Base-by-base conservation (phyloP, 2,888 invertebrate species). In the Gymnosoma rotundatum region DNA sequence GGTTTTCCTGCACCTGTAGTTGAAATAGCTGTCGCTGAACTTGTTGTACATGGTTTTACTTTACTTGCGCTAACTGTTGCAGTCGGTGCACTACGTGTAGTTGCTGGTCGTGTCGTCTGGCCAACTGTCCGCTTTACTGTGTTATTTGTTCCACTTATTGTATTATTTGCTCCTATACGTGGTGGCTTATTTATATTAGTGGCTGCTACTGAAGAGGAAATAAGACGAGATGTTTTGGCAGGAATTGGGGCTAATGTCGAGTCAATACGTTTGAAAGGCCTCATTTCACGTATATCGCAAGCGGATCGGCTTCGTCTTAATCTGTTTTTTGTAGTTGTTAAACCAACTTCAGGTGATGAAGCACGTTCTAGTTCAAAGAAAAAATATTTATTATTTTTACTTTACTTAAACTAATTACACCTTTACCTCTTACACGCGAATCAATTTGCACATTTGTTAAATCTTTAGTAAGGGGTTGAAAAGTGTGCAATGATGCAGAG, bases 261-360 rank as follows among this genome's bases (percentile, higher is more conserved):
- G 36, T 89, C 92, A 5, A 89, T 78, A 4, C 90, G 88, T 78
- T 90, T 91, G 6, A 86, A 80, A 32, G 86, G 79, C 0, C 88
- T 84, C 79, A 89, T 81, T 20, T 88, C 89, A 21, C 74, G 88
- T 16, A 90, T 86, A 81, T 91, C 92, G 36, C 88, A 91, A 6
- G 89, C 90, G 18, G 89, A 90, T 0, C 89, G 90, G 84, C 92
- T 92, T 20, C 91, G 89, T 8, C 91, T 87, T 60, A 91, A 60
- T 78, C 89, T 91, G 0, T 82, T 32, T 7, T 89, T 89, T 2
- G 38, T 7, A 36, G 38, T 64, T 8, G 86, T 5, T 54, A 80
- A 88, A 12, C 36, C 9, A 14, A 87, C 86, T 16, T 90, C 90
- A 0, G 92, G 92, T 0, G 92, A 92, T 16, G 83, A 83, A 4